Conservation (phyloP, 92 coral and sea anemone genomes). For the Metridium senile region DNA sequence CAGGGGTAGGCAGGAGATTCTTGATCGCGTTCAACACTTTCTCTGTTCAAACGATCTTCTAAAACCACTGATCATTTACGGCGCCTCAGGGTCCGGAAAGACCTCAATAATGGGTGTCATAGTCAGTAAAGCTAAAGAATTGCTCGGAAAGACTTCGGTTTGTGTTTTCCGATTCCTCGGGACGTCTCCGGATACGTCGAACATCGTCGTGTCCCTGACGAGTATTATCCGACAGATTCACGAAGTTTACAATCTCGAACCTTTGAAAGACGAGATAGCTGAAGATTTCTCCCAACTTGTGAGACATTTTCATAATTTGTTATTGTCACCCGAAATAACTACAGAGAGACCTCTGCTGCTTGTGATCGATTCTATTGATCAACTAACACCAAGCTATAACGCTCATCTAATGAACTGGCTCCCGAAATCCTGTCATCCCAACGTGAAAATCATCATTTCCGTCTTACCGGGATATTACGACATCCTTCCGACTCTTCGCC, state of each 20-base stretch:
- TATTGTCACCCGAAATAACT: slow-evolving; percentile 39
- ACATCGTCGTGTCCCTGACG: slow-evolving; percentile 58
- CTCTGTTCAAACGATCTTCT: slow-evolving; percentile 33
- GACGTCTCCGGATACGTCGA: slow-evolving; percentile 83
- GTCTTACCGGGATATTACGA: slow-evolving; percentile 76
- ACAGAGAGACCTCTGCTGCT: slow-evolving; percentile 55
- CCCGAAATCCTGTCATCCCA: slow-evolving; percentile 54
- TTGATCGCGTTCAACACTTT: slow-evolving; percentile 41
- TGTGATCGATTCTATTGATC: slow-evolving; percentile 81
- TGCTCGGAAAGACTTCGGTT: slow-evolving; percentile 72
- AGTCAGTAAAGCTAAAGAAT: slow-evolving; percentile 53
- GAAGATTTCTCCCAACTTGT: slow-evolving; percentile 75
- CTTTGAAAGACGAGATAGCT: slow-evolving; percentile 56
- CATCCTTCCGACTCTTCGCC: slow-evolving; percentile 73
- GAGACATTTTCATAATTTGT: slow-evolving; percentile 65
- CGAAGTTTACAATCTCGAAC: slow-evolving; percentile 65
- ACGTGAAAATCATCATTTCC: slow-evolving; percentile 67
- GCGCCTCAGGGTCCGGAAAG: slow-evolving; percentile 84
- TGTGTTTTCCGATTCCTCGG: slow-evolving; percentile 85
- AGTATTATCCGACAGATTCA: slow-evolving; percentile 74
- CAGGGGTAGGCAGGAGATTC: slow-evolving; percentile 74
- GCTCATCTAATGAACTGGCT: slow-evolving; percentile 91
- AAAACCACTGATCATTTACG: slow-evolving; percentile 67
- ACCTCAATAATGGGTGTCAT: slow-evolving; percentile 79
- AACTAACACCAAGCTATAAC: slow-evolving; percentile 69